Conservation (phyloP, 2,888 invertebrate species). For the Pristionchus exspectatus region DNA sequence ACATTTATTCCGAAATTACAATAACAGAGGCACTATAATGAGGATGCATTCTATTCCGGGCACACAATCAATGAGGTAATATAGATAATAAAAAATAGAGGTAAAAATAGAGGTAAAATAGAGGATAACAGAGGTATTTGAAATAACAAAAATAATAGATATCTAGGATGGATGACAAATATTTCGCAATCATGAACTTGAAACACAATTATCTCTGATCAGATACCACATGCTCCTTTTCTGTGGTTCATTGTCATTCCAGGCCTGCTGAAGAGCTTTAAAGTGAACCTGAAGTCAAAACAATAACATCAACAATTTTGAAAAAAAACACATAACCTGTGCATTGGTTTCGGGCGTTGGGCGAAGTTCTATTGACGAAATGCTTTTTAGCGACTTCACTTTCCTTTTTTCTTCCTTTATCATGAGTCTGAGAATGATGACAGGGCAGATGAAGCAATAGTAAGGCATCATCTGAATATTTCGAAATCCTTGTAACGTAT, state of each 20-base stretch:
- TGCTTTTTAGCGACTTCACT: background rate
- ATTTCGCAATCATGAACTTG: background rate
- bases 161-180: background rate
- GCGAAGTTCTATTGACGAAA: background rate
- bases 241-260: background rate
- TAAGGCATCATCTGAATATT: conserved; percentile 31
- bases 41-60: too few relatives aligned
- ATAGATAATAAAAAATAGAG: too few relatives aligned
- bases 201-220: background rate
- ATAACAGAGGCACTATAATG: too few relatives aligned
- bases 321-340: background rate
- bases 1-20: too few relatives aligned
- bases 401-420: background rate
- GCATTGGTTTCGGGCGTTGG: background rate
- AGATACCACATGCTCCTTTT: background rate
- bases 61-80: too few relatives aligned
- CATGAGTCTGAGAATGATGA: background rate
- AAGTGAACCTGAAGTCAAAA: background rate
- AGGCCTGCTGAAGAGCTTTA: background rate
- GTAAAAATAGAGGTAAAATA: too few relatives aligned
- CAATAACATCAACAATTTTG: too few relatives aligned
- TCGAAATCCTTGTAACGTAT: background rate
- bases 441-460: conserved; percentile 18
- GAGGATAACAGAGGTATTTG: too few relatives aligned
- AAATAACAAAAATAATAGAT: too few relatives aligned